Base-by-base conservation (phyloP, 2,113 vertebrate species). In the Myotis yumanensis region DNA sequence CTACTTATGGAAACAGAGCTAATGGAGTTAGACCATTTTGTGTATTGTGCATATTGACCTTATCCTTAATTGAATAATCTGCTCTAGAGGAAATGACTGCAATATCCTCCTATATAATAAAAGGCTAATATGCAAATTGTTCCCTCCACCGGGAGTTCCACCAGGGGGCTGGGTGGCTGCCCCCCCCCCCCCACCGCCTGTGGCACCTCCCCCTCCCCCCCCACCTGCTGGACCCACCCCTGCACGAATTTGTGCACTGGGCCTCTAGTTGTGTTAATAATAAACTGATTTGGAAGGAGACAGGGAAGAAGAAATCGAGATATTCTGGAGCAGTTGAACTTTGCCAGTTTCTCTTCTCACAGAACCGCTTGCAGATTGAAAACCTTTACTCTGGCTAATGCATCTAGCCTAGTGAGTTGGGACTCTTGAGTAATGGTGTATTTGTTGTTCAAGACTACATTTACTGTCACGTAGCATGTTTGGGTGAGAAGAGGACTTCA, bases 221-320 rank as follows among this genome's bases (percentile, higher is more conserved):
- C 9, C 54, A 23, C 59, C 25, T 23, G 25, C 59, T 1, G 20
- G 11, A 62, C 59, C 59, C 59, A 62, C 59, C 59, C 25, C 59
- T 62, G 25, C 59, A 28, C 10, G 59, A 62, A 62, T 62, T 62
- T 10, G 11, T 62, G 59, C 59, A 62, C 59, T 62, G 59, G 23
- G 57, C 57, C 59, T 62, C 25, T 62, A 62, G 59, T 30, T 93
- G 12, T 75, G 20, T 94, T 84, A 90, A 46, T 95, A 86, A 80
- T 22, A 69, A 28, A 77, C 75, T 75, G n/a, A 46, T 96, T 89
- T 95, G 89, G 79, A 87, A 91, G 12, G 35, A 22, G 10, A 14
- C 48, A 69, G 48, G 35, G 35, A 35, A 72, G 30, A 88, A 76
- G 62, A 83, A 93, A 82, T 48, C 28, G 23, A 87, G 15, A 6